Evolutionary conservation across 2,113 vertebrate genomes (phyloP).

Genomic region (Sinocyclocheilus rhinocerous): DNA sequence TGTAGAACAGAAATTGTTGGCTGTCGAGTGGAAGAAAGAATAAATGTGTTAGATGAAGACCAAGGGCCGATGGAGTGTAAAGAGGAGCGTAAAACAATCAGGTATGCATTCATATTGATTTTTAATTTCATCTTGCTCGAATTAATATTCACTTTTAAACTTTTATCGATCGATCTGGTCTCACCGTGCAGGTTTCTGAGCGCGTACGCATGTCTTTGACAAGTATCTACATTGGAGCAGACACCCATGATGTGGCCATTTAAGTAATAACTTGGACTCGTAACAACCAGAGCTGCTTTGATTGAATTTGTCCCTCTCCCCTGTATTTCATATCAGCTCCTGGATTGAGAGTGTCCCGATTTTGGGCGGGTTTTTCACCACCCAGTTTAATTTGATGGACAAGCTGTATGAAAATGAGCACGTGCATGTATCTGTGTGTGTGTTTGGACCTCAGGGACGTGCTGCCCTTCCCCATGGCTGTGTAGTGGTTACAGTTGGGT

Average conservation of each 20-base stretch:
- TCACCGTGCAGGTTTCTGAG: background rate
- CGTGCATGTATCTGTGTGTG: slow-evolving; percentile 28
- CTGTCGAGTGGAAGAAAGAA: background rate
- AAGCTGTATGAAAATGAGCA: slow-evolving; percentile 75
- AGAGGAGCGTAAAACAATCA: background rate
- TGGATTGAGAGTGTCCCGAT: slow-evolving; percentile 60
- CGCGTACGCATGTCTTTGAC: background rate
- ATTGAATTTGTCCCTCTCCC: slow-evolving; percentile 67
- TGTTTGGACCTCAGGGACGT: slow-evolving; percentile 62
- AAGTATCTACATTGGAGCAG: slow-evolving; percentile 57
- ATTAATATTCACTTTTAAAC: slow-evolving; percentile 1
- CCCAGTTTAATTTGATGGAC: slow-evolving; percentile 74
- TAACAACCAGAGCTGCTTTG: slow-evolving; percentile 63
- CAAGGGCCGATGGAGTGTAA: background rate
- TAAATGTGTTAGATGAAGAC: background rate
- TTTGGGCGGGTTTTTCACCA: slow-evolving; percentile 61
- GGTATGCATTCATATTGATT: slow-evolving; percentile 4
- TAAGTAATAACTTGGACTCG: slow-evolving; percentile 71
- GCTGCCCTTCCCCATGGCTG: slow-evolving; percentile 64
- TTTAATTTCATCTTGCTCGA: background rate
- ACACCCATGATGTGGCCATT: background rate
- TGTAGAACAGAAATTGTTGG: background rate
- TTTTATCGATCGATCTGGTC: background rate
- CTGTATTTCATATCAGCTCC: slow-evolving; percentile 62
- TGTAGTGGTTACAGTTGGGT: slow-evolving; percentile 62